Conservation (phyloP, 1,140 invertebrate genomes). For the Trichonephila clavipes region DNA sequence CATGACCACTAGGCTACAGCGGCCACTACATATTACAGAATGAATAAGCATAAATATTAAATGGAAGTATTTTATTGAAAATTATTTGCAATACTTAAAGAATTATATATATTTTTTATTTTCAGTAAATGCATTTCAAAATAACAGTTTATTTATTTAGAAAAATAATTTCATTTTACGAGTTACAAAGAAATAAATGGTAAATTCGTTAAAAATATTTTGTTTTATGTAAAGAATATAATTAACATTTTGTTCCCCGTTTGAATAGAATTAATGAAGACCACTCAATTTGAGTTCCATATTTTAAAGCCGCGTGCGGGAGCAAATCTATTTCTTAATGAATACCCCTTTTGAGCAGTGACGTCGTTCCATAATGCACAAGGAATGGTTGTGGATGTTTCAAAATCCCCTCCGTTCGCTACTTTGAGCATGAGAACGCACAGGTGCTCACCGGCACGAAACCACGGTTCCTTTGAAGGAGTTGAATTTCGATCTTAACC, state of each 20-base stretch:
- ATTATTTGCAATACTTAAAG: too few species aligned
- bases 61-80: too few species aligned
- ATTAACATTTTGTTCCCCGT: background rate
- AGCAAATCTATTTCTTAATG: background rate
- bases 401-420: background rate
- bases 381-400: background rate
- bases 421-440: background rate
- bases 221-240: background rate
- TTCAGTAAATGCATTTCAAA: too few species aligned
- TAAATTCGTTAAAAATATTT: too few species aligned
- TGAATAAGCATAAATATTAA: too few species aligned
- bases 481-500: conserved; percentile 47
- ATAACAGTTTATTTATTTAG: background rate
- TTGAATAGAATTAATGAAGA: background rate
- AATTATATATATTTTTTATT: too few species aligned
- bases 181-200: background rate
- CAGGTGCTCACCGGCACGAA: conserved; percentile 12
- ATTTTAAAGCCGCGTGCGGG: background rate
- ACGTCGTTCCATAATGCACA: background rate
- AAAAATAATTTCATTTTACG: background rate
- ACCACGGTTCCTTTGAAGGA: conserved; percentile 1
- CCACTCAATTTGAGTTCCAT: background rate
- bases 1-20: too few species aligned
- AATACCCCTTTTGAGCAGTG: background rate
- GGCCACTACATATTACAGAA: too few species aligned